phyloP scores from a whole-genome alignment of 2,113 vertebrate genomes.

The Seriola rivoliana region DNA sequence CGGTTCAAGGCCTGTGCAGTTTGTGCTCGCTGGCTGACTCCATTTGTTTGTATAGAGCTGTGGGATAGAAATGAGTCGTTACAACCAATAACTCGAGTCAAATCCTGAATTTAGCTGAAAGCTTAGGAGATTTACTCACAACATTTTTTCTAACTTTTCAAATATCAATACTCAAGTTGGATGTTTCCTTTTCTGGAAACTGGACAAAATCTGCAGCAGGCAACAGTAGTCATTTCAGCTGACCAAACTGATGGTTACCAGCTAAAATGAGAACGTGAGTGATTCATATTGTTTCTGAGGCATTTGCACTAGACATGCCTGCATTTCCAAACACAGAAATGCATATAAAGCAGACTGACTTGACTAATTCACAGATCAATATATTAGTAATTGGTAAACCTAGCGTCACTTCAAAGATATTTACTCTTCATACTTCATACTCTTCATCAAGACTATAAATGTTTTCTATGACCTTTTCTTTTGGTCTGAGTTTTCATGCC shows the following conservation, averaged over 20 bases:
- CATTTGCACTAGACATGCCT: neutral
- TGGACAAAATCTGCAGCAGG: neutral
- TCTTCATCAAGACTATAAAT: neutral
- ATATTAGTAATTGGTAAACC: neutral
- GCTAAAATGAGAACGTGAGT: neutral
- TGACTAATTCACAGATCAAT: neutral
- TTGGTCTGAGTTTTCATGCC: neutral
- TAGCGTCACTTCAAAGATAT: neutral
- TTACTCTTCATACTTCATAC: no score
- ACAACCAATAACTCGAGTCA: neutral
- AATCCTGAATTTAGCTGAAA: neutral
- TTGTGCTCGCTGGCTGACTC: slow-evolving; percentile 25
- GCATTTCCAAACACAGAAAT: neutral
- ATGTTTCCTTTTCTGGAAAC: neutral
- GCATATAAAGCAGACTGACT: neutral
- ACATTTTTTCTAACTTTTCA: neutral
- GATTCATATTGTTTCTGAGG: neutral
- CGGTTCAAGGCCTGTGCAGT: slow-evolving; percentile 35
- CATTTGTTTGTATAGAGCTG: no score
- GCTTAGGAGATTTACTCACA: neutral
- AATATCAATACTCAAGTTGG: neutral
- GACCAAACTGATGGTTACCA: neutral
- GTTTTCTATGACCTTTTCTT: neutral
- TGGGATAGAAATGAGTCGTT: neutral
- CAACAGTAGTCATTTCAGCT: neutral